These are phyloP conservation scores for Meganola albula DNA, from an alignment of 2,888 invertebrate genomes.

Conservation along the genomic window DNA sequence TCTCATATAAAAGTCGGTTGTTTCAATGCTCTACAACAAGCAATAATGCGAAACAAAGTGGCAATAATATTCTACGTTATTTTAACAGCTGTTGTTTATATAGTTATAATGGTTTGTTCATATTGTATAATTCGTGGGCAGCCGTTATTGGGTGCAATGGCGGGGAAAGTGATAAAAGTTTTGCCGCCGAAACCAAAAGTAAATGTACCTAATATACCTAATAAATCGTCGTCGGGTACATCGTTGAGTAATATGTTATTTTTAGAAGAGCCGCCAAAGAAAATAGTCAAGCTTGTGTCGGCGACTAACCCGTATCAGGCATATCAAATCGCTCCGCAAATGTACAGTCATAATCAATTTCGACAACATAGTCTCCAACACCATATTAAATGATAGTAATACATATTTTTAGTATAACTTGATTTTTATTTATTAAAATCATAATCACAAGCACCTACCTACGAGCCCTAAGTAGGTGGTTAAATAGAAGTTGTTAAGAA, in stretches of 20 bases:
- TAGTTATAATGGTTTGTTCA: slow-evolving; percentile 45
- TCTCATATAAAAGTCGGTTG: slow-evolving; percentile 48
- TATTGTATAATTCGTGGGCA: slow-evolving; percentile 54
- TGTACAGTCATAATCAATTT: no score
- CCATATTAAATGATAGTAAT: no score
- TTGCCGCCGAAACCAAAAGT: slow-evolving; percentile 24
- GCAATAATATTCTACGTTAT: slow-evolving; percentile 45
- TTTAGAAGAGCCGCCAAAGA: slow-evolving; percentile 54
- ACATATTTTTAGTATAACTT: no score
- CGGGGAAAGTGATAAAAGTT: slow-evolving; percentile 26
- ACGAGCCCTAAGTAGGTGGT: no score
- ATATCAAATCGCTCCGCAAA: slow-evolving; percentile 46
- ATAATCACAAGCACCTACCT: no score
- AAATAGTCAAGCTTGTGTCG: slow-evolving; percentile 55
- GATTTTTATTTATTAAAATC: no score
- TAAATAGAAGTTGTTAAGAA: no score
- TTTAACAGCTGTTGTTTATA: slow-evolving; percentile 35
- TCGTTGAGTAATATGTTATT: slow-evolving; percentile 50
- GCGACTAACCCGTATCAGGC: slow-evolving; percentile 52
- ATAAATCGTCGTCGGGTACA: slow-evolving; percentile 26
- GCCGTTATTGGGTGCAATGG: slow-evolving; percentile 43
- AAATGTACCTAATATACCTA: neutral
- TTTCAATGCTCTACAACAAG: slow-evolving; percentile 40
- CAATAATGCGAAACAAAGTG: slow-evolving; percentile 43
- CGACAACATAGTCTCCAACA: no score